Evolutionary conservation across 2,888 invertebrate species (phyloP).

Genomic region (Trissoscelio sp.): DNA sequence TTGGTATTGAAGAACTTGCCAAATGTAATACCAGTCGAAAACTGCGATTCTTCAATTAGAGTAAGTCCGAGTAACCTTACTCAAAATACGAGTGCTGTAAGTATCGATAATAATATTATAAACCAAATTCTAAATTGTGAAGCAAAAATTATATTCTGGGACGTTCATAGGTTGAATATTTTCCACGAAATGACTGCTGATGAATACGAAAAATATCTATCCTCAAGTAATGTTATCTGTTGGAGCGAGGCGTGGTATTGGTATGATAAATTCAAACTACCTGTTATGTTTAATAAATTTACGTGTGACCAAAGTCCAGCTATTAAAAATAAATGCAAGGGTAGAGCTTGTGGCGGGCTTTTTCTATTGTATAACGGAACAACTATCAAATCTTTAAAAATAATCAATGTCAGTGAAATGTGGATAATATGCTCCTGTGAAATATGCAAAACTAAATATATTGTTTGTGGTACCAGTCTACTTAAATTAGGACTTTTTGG

Average conservation of each 20-base stretch:
- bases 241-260: not conserved
- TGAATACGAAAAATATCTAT: not conserved
- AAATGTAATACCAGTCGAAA: no score
- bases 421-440: not conserved
- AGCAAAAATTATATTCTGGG: not conserved
- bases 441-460: not conserved
- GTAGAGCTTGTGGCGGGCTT: not conserved
- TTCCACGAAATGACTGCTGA: not conserved
- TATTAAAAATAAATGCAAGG: not conserved
- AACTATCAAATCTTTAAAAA: not conserved
- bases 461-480: not conserved
- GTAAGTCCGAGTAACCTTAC: no score
- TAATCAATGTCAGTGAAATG: not conserved
- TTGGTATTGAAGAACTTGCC: no score
- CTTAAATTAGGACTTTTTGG: not conserved
- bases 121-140: not conserved
- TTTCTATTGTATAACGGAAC: not conserved
- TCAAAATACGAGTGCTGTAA: not conserved
- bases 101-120: not conserved
- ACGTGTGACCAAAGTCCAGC: not conserved
- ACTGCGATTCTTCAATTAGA: not conserved
- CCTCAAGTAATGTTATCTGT: not conserved
- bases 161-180: not conserved
- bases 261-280: not conserved
- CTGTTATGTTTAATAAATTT: not conserved